Percentiles rank a stretch among this genome's conserved stretches.
Evolutionary conservation across 1,140 invertebrate genomes (phyloP).

Genomic region (Popillia japonica): DNA sequence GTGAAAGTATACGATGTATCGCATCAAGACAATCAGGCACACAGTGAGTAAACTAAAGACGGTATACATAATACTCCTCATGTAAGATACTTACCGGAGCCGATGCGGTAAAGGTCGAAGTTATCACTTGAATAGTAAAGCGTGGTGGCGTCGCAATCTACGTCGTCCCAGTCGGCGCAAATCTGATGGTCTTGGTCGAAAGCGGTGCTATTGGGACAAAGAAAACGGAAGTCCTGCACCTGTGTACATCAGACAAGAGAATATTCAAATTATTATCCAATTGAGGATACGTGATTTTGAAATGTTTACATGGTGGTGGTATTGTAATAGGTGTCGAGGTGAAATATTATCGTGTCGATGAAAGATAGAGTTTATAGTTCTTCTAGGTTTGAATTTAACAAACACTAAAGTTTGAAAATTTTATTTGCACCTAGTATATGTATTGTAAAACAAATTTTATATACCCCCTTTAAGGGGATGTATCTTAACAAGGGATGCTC

Average conservation of each 20-base stretch:
- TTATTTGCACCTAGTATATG: too few relatives aligned
- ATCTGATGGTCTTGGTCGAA: constrained; percentile 94
- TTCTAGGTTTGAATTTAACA: too few relatives aligned
- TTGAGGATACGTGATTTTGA: constrained; percentile 34
- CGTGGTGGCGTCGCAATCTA: constrained; percentile 82
- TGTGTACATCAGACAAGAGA: constrained; percentile 51
- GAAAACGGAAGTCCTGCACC: constrained; percentile 83
- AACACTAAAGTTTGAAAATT: too few relatives aligned
- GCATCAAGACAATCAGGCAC: too few relatives aligned
- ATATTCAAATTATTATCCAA: background rate
- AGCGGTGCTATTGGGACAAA: constrained; percentile 90
- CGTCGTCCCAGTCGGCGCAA: constrained; percentile 89
- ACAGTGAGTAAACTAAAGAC: background rate
- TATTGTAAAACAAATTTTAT: too few relatives aligned
- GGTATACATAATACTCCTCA: background rate
- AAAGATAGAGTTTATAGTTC: too few relatives aligned
- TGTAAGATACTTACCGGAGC: constrained; percentile 66
- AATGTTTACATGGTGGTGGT: background rate
- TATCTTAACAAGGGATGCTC: too few relatives aligned
- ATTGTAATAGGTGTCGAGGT: background rate
- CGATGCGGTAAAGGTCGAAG: constrained; percentile 82
- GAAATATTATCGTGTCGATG: background rate
- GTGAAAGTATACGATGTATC: constrained; percentile 30
- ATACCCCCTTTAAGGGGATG: too few relatives aligned
- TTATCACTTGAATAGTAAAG: constrained; percentile 83